Base-by-base conservation (phyloP, 2,888 invertebrate species). In the Meganola albula region DNA sequence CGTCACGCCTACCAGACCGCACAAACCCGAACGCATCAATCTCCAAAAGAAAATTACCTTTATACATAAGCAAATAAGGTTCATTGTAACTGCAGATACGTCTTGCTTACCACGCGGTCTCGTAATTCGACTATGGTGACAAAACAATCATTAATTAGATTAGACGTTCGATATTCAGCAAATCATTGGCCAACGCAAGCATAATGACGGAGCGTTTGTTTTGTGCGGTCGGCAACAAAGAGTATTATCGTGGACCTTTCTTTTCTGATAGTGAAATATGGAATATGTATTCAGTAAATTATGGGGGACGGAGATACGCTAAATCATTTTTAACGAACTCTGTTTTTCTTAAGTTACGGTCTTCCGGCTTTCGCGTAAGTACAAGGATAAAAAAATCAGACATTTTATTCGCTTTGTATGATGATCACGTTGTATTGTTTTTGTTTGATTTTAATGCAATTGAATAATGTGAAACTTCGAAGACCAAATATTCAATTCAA, bases 131-230 rank as follows among this genome's bases (percentile, higher is more conserved):
- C 52, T 55, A 48, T 53, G 65, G 71, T 66, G 73, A 72, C 70
- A 71, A 71, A 74, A 74, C 70, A 74, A 67, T 68, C 72, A 74
- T 75, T 74, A 75, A 75, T 75, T 72, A 73, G 65, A 63, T 58
- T 55, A 68, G 64, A 67, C 67, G 58, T 67, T 46, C 37, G 29
- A 43, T 51, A 48, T 52, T 72, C 58, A 55, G 69, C 71, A 60
- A 74, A 74, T 76, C 72, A 76, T 74, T 75, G 70, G 66, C 53
- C 53, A 50, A 43, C 42, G 52, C 52, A 50, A 53, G 50, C 48
- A 41, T 48, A 63, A 65, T 74, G 66, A 70, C 62, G 55, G 36
- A 27, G 58, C 63, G 52, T 58, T 71, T 69, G 59, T 64, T 63
- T 67, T 68, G 48, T 60, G 44, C 32, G 37, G 21, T 40, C 25